phyloP scores from a whole-genome alignment of 2,888 invertebrate species.

The Lycia hirtaria region DNA sequence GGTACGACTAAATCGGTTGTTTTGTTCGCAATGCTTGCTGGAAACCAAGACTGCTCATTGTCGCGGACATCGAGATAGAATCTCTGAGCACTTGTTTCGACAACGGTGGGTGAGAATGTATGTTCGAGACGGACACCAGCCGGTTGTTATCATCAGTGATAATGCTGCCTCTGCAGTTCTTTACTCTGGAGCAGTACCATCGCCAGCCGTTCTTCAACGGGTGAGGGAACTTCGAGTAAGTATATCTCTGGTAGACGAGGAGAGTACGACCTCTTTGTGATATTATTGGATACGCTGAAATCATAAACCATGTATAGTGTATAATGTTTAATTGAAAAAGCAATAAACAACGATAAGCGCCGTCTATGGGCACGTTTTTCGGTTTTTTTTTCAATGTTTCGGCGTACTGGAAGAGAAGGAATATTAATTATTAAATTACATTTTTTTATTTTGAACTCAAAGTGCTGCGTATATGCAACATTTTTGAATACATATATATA shows the following conservation, averaged over 20 bases:
- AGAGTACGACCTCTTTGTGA: constrained; percentile 57
- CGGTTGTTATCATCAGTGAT: constrained; percentile 55
- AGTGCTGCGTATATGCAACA: no score
- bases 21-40: not conserved
- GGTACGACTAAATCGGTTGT: no score
- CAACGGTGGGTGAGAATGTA: constrained; percentile 53
- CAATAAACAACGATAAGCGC: not conserved
- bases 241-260: constrained; percentile 62
- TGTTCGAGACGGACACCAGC: constrained; percentile 50
- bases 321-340: not conserved
- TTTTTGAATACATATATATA: no score
- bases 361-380: no score
- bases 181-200: constrained; percentile 72
- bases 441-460: no score
- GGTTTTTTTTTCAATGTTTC: no score
- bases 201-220: constrained; percentile 64
- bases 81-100: not conserved
- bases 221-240: constrained; percentile 65
- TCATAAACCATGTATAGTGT: constrained; percentile 5
- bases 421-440: no score
- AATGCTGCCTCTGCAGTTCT: constrained; percentile 66
- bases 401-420: no score
- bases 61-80: not conserved
- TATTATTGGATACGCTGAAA: constrained; percentile 22
- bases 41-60: not conserved